Evolutionary conservation across 1,140 invertebrate genomes (phyloP), one percentile per base, ranked within the genome.

Genomic region (Geopemphigus sp.): DNA sequence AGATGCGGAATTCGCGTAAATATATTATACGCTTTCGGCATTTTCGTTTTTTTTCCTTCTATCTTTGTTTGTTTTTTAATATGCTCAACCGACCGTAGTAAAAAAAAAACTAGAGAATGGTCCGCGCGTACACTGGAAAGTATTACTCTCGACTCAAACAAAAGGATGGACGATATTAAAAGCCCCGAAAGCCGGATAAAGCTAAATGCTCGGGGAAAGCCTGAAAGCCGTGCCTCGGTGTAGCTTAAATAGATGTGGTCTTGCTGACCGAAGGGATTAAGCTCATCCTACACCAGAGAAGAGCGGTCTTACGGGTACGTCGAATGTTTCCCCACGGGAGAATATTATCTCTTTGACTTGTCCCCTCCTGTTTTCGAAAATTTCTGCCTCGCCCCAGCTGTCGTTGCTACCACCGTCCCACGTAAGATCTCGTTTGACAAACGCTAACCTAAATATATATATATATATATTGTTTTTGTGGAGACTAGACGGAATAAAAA

Each of bases 171-270:
- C 74, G 74, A 78, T 78, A 78, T 78, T 78, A 78, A 78, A 78
- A 78, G 74, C 74, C 57, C 74, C 74, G 11, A 78, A 78, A 78
- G 74, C 74, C 74, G 74, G 74, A 78, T 78, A 78, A 78, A 78
- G 74, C 74, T 78, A 78, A 78, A 78, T 78, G 74, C 74, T 78
- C 11, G 74, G 74, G 74, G 39, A 63, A 61, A 78, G 74, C 74
- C 56, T 50, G 74, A 78, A 78, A 78, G 74, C 74, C 57, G 74
- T 63, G 74, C 57, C 74, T 63, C 39, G 56, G 57, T 78, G 56
- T 78, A 63, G 74, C 74, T 78, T 78, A 78, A 78, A 78, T 78
- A 78, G 39, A 78, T 50, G 74, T 63, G 74, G 74, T 78, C 74
- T 78, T 78, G 74, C 74, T 78, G 74, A 78, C 74, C 74, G 56